Evolutionary conservation across 2,113 vertebrate genomes (phyloP), one percentile per base, ranked within the genome.

Genomic region (Oncorhynchus gorbuscha): DNA sequence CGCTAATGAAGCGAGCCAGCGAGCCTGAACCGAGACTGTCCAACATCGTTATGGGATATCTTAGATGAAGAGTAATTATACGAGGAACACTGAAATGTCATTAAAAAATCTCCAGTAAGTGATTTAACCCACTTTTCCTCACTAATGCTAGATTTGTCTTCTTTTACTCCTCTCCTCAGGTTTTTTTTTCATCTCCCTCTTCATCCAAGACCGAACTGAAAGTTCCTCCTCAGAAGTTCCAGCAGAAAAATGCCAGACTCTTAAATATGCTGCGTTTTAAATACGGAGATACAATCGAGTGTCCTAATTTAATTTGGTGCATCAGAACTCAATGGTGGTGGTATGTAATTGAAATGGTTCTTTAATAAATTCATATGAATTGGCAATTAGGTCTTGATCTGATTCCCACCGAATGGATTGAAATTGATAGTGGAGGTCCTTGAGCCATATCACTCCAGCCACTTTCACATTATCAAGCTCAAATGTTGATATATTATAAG

Each of bases 61-160:
- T 97, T 94, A 95, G 96, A 97, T 99, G 98, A 99, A 97, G 96
- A 97, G 96, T 99, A 99, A 99, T 99, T 99, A 99, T 97, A 97
- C 95, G 92, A 96, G 94, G 96, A 98, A 98, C 96, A 97, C 96
- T 97, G 97, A 99, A 98, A 99, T 97, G 97, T 97, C 97, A 98
- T 99, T 99, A 99, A 99, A 99, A 99, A 98, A 97, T 97, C 96
- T 96, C 96, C 95, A 97, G 96, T 97, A 97, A 98, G 96, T 98
- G 96, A 97, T 98, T 99, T 99, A 99, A 97, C 96, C 96, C 97
- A 95, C 95, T 96, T 94, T 96, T 97, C 96, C 95, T 90, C 93
- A 90, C 93, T 96, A 96, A 97, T 94, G 94, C 94, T 94, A 86
- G 91, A 92, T 93, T 80, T 87, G 78, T 83, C 6, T 70, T 49